Evolutionary conservation across 2,113 vertebrate genomes (phyloP), one percentile per base, ranked within the genome.

Genomic region (Mixornis gularis): DNA sequence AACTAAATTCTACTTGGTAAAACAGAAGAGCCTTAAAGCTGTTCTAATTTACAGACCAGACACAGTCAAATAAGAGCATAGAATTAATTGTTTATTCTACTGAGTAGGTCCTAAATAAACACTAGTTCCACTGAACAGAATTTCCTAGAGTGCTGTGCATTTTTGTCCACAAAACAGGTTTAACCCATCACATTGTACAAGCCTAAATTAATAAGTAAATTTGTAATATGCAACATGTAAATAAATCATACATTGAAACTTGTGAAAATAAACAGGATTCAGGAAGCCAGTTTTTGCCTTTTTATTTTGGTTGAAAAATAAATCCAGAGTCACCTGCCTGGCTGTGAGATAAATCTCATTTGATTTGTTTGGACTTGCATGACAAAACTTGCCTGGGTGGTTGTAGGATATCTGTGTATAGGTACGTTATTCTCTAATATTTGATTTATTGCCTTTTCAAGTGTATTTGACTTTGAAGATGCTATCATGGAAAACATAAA

Each of bases 401-500:
- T 18, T 73, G 43, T 44, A 77, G 34, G 25, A 26, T 55, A 34
- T 92, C 51, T 58, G 10, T 4, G 7, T 27, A 9, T 22, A 62
- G 10, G 20, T 69, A 15, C 38, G 69, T 51, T 30, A 16, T 80
- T 87, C 48, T 29, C 16, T 62, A 90, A 73, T 85, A 74, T 83
- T 85, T 90, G 32, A 69, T 74, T 89, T 90, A 72, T 89, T 93
- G 52, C 5, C 2, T 18, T 68, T 83, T 89, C 78, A 83, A 91
- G 24, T 80, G 26, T 79, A 62, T 94, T 72, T 90, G 77, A 80
- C 41, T 91, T 93, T 72, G 49, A 89, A 93, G 83, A 91, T 71
- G 10, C 10, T 95, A 21, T 58, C 48, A n/a, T 36, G 22, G 32
- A 91, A 88, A 93, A 46, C 13, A 22, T 10, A 32, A 90, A 78